Percentiles rank a stretch among this genome's conserved stretches.
Evolutionary conservation across 2,888 invertebrate genomes (phyloP).

Genomic region (Oligia strigilis): DNA sequence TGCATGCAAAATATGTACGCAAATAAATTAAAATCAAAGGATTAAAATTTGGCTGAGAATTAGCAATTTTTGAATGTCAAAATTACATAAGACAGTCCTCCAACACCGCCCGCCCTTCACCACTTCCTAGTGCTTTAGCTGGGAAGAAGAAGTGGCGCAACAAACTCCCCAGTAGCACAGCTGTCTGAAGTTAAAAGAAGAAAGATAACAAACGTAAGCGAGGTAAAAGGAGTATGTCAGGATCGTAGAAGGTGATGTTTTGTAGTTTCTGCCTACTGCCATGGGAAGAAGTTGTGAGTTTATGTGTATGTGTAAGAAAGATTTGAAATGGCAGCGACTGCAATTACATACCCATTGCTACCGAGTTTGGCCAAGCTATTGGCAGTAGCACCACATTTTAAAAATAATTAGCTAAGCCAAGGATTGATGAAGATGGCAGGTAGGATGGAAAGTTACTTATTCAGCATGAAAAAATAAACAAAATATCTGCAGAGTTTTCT

Average conservation of each 20-base stretch:
- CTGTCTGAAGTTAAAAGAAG: no score
- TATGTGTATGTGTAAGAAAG: background rate
- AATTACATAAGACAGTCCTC: no score
- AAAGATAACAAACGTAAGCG: background rate
- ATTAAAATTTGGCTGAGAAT: no score
- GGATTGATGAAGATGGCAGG: background rate
- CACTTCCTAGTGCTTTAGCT: no score
- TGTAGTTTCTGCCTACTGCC: background rate
- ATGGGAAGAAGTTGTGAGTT: background rate
- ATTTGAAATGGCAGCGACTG: no score
- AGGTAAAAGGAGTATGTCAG: background rate
- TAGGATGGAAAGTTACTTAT: background rate
- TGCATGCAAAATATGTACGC: background rate
- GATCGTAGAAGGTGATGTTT: background rate
- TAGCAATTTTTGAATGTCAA: no score
- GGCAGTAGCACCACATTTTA: background rate
- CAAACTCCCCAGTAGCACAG: no score
- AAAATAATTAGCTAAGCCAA: no score
- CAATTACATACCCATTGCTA: background rate
- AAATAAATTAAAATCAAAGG: background rate
- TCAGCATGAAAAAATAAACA: background rate
- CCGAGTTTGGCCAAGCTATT: background rate
- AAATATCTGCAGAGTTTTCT: no score
- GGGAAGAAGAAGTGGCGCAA: no score
- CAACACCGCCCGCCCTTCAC: no score